Conservation (phyloP, 2,888 invertebrate species). For the Epicampocera succincta region DNA sequence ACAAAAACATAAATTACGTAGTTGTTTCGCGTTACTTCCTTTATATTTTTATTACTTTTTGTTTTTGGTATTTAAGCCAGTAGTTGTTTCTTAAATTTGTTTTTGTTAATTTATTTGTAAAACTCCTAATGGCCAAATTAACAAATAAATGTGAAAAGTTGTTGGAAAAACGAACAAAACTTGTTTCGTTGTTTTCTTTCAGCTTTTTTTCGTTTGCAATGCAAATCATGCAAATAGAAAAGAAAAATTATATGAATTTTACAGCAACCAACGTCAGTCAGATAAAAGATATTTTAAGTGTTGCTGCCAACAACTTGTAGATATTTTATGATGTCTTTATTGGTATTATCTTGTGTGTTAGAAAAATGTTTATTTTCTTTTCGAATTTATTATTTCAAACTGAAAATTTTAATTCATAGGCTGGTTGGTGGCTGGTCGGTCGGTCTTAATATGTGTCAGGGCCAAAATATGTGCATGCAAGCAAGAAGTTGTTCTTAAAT, state of each 20-base stretch:
- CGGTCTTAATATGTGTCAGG: conserved; percentile 57
- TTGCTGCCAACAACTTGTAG: conserved; percentile 39
- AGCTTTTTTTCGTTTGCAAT: conserved; percentile 10
- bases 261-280: background rate
- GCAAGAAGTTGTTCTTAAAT: background rate
- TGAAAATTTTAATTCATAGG: conserved; percentile 5
- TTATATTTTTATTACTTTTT: conserved; percentile 34
- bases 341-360: conserved; percentile 14
- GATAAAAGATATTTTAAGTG: conserved; percentile 22
- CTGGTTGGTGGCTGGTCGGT: background rate
- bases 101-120: conserved; percentile 6
- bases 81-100: conserved; percentile 3
- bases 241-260: conserved; percentile 14
- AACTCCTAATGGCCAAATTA: conserved; percentile 49
- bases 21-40: conserved; percentile 57
- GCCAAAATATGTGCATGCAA: conserved; percentile 11
- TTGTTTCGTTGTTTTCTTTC: conserved; percentile 21
- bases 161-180: conserved; percentile 40
- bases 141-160: conserved; percentile 31
- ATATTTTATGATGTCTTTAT: conserved; percentile 33
- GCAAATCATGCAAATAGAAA: conserved; percentile 20
- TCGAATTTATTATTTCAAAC: conserved; percentile 39
- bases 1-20: conserved; percentile 60
- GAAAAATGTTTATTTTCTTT: conserved; percentile 36
- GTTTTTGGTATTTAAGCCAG: background rate